Percentiles rank a stretch among this genome's conserved stretches.
Evolutionary conservation across 2,797 vertebrate genomes (phyloP).

Genomic region (Octomys mimax): DNA sequence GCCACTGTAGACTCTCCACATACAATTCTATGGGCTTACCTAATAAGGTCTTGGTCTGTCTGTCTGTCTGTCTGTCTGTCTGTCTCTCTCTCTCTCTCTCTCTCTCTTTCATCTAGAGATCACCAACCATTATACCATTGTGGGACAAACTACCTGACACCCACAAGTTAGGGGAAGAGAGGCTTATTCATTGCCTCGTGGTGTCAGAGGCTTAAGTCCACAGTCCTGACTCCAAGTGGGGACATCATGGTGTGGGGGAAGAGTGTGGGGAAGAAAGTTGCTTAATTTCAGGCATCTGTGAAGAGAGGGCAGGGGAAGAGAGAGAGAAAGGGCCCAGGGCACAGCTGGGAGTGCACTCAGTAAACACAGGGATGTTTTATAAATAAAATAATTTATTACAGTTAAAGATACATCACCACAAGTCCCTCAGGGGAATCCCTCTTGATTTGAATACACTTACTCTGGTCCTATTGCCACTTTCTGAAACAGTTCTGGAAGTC

Average conservation of each 20-base stretch:
- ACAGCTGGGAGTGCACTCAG: background rate
- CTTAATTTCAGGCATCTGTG: background rate
- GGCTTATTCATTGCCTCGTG: background rate
- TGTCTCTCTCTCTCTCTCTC: no score
- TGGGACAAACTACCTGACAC: background rate
- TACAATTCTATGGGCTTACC: background rate
- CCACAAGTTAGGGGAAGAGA: background rate
- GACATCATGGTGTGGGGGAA: no score
- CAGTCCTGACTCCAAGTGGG: background rate
- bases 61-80: no score
- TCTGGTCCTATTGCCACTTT: background rate
- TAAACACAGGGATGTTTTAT: background rate
- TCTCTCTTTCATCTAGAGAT: background rate
- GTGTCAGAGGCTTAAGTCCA: background rate
- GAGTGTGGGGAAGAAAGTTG: background rate
- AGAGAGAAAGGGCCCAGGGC: background rate
- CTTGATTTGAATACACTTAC: background rate
- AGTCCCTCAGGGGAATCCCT: background rate
- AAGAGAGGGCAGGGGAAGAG: background rate
- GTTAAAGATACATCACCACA: background rate
- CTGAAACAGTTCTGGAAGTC: background rate
- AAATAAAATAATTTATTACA: background rate
- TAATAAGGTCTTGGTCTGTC: background rate
- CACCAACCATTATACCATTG: background rate
- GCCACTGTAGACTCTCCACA: background rate